Percentiles rank a stretch among this genome's conserved stretches.
phyloP scores from a whole-genome alignment of 2,797 vertebrate species.

The Lacerta agilis region DNA sequence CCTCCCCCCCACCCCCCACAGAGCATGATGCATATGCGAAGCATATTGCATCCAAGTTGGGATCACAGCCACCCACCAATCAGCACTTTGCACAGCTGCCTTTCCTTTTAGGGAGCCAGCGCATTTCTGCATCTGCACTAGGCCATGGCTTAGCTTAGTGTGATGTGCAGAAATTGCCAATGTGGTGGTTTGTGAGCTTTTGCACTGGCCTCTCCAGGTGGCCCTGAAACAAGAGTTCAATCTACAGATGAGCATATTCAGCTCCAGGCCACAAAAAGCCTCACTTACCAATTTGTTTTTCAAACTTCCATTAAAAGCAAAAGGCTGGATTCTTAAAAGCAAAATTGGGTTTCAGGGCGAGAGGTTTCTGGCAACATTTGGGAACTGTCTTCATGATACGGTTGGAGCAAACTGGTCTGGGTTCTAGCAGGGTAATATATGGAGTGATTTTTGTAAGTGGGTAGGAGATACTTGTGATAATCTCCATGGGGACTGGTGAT shows the following conservation, averaged over 20 bases:
- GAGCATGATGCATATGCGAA: background rate
- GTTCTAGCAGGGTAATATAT: background rate
- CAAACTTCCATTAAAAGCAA: background rate
- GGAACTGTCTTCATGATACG: background rate
- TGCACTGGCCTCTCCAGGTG: background rate
- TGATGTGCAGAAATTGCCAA: background rate
- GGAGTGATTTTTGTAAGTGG: background rate
- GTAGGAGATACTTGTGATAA: background rate
- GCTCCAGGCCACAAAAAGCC: too few relatives aligned
- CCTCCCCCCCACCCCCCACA: too few relatives aligned
- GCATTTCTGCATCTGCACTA: too few relatives aligned
- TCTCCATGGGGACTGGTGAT: background rate
- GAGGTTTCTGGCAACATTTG: background rate
- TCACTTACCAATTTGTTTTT: too few relatives aligned
- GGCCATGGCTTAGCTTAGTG: too few relatives aligned
- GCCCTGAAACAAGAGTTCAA: background rate
- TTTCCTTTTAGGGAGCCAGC: background rate
- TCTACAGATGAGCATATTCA: background rate
- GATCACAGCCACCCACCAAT: too few relatives aligned
- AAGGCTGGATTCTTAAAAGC: background rate
- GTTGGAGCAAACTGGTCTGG: background rate
- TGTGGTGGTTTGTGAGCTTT: background rate
- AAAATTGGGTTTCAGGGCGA: background rate
- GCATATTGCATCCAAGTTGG: background rate
- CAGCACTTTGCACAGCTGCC: background rate